Conservation (phyloP, 2,797 vertebrate genomes). For the Acrossocheilus fasciatus region DNA sequence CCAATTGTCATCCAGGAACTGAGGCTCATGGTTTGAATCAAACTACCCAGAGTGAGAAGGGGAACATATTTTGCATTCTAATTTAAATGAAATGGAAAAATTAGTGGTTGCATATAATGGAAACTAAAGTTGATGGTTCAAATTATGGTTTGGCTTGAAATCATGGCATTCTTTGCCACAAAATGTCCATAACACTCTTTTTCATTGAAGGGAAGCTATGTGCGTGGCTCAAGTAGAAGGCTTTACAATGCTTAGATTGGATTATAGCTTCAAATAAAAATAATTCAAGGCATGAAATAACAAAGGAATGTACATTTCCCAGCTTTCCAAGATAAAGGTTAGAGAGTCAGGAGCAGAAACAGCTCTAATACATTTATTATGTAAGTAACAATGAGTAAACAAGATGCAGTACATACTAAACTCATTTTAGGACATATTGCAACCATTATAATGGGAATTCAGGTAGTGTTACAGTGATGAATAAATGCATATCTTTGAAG, state of each 20-base stretch:
- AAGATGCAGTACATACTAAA: background rate
- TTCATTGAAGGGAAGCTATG: conserved; percentile 9
- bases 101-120: conserved; percentile 69
- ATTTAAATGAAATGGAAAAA: conserved; percentile 64
- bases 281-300: conserved; percentile 17
- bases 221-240: conserved; percentile 3
- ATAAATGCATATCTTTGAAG: background rate
- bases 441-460: background rate
- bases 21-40: conserved; percentile 37
- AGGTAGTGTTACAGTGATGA: background rate
- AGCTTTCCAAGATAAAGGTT: background rate
- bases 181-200: conserved; percentile 46
- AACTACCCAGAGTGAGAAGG: conserved; percentile 51
- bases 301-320: conserved; percentile 1
- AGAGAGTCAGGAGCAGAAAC: background rate
- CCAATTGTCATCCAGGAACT: conserved; percentile 61
- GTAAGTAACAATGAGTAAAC: background rate
- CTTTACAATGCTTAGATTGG: conserved; percentile 11
- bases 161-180: conserved; percentile 57
- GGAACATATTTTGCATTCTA: conserved; percentile 64
- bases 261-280: background rate
- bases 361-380: background rate
- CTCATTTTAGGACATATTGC: background rate
- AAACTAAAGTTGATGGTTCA: conserved; percentile 66
- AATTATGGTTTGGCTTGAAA: conserved; percentile 72